A percentile compares a stretch with the other conserved stretches of the same genome.
These are phyloP conservation scores for Dendrolimus kikuchii DNA, from an alignment of 1,140 invertebrate genomes.

Conservation along the genomic window DNA sequence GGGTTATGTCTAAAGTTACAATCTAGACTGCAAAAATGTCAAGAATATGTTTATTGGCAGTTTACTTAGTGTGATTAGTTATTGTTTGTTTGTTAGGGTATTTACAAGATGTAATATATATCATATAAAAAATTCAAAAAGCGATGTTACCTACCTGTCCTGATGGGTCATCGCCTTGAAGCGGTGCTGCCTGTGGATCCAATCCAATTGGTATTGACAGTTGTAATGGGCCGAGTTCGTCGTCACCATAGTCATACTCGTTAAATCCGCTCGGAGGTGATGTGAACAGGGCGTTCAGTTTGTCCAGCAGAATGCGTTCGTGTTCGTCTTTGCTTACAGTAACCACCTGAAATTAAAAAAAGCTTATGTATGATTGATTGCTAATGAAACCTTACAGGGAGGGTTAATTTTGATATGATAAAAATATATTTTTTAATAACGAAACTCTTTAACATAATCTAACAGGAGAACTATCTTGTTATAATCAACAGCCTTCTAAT, in stretches of 20 bases:
- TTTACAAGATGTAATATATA: neutral
- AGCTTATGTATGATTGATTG: neutral
- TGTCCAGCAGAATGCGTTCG: conserved; percentile 50
- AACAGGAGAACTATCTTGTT: no score
- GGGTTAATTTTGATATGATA: neutral
- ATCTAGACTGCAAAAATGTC: no score
- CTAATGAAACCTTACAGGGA: neutral
- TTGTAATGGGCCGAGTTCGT: conserved; percentile 53
- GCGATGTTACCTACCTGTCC: conserved; percentile 31
- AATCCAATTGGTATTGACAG: conserved; percentile 54
- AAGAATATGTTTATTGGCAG: no score
- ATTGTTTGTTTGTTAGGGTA: neutral
- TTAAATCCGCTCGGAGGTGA: conserved; percentile 37
- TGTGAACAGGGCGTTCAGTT: conserved; percentile 54
- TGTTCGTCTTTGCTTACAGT: conserved; percentile 56
- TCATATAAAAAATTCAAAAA: neutral
- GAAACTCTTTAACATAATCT: no score
- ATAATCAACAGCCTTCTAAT: no score
- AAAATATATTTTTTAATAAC: neutral
- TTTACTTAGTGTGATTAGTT: no score
- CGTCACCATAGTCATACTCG: conserved; percentile 57
- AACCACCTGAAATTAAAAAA: conserved; percentile 37
- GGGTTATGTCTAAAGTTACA: no score
- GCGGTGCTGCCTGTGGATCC: conserved; percentile 40
- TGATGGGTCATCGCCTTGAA: conserved; percentile 41